phyloP scores from a whole-genome alignment of 1,140 invertebrate species.

The Alviniconcha marisindica region DNA sequence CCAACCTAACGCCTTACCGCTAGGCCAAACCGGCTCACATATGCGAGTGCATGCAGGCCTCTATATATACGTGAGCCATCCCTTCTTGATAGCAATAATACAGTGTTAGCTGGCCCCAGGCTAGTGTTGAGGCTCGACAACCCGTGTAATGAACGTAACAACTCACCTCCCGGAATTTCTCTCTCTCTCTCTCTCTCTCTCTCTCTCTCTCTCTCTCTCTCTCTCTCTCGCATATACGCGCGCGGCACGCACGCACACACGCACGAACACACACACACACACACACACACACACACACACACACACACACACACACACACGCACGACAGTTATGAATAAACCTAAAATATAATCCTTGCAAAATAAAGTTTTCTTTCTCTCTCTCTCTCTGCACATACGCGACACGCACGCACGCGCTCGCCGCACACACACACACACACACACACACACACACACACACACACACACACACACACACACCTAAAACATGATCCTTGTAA shows the following conservation, averaged over 20 bases:
- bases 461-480: not conserved
- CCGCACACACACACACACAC: not conserved
- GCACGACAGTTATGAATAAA: not conserved
- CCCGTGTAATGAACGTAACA: too few relatives aligned
- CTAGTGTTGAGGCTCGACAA: too few relatives aligned
- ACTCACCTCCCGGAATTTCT: not conserved
- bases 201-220: not conserved
- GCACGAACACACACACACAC: not conserved
- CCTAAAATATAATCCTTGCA: too few relatives aligned
- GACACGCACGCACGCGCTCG: not conserved
- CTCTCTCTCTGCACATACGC: too few relatives aligned
- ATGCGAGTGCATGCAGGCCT: too few relatives aligned
- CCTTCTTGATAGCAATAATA: too few relatives aligned
- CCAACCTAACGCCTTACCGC: too few relatives aligned
- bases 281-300: not conserved
- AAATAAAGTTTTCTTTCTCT: too few relatives aligned
- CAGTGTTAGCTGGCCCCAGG: too few relatives aligned
- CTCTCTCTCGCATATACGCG: not conserved
- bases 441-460: not conserved
- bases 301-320: not conserved
- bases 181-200: not conserved
- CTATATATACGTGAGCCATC: too few relatives aligned
- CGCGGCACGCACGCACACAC: not conserved
- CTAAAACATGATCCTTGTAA: not conserved
- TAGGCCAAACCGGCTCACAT: too few relatives aligned